These are phyloP conservation scores for Haliclystus octoradiatus DNA, from an alignment of 30 jellyfish, hydroid and myxozoan species.

Conservation along the genomic window DNA sequence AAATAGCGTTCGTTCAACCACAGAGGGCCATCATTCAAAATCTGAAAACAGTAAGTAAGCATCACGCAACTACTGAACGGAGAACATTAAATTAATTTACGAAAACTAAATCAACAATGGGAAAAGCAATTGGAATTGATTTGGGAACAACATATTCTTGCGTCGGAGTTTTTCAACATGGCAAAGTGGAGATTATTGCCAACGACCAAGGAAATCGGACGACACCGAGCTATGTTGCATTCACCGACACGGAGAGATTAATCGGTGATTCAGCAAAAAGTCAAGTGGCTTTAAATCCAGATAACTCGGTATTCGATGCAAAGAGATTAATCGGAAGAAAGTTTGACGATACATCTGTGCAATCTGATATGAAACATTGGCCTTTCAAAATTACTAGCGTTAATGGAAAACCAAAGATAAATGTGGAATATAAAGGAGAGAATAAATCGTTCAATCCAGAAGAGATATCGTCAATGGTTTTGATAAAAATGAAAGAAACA, in stretches of 20 bases:
- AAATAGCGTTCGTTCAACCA: no score
- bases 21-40: no score
- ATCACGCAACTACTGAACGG: no score
- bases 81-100: no score
- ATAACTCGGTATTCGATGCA: conserved; percentile 94
- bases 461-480: conserved; percentile 94
- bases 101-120: no score
- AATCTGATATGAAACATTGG: conserved; percentile 55
- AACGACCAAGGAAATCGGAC: conserved; percentile 99
- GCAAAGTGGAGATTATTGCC: no score
- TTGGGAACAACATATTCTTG: no score
- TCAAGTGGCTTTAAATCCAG: conserved; percentile 90
- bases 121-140: no score
- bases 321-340: conserved; percentile 87
- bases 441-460: conserved; percentile 67
- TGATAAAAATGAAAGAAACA: no score
- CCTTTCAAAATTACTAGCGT: conserved; percentile 75
- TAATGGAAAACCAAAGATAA: conserved; percentile 69
- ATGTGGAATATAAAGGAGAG: conserved; percentile 64
- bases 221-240: conserved; percentile 97
- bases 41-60: no score
- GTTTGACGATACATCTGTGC: conserved; percentile 37
- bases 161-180: no score
- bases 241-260: conserved; percentile 88
- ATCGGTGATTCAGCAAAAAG: conserved; percentile 98